Conservation (phyloP, 2,888 invertebrate species). For the Nymphalis urticae region DNA sequence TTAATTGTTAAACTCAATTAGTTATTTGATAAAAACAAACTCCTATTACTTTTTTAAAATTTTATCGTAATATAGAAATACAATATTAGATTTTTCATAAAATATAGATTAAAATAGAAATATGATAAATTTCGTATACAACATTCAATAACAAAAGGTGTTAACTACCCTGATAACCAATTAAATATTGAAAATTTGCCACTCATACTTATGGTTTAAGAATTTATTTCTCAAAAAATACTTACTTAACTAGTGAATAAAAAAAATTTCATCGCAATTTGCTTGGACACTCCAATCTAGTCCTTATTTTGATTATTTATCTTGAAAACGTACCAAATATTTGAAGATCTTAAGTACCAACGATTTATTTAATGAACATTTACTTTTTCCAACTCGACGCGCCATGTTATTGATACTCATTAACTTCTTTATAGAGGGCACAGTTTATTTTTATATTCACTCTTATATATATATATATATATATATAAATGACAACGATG, state of each 20-base stretch:
- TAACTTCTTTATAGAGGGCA: not conserved
- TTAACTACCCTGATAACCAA: too few species aligned
- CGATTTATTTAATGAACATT: conserved; percentile 21
- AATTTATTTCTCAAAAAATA: too few species aligned
- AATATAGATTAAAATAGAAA: too few species aligned
- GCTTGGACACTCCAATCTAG: not conserved
- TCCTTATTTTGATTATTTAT: conserved; percentile 18
- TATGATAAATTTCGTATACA: too few species aligned
- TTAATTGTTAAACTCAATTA: not conserved
- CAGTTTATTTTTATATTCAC: not conserved
- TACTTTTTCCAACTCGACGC: conserved; percentile 10
- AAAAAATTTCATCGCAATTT: not conserved
- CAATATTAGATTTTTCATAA: too few species aligned
- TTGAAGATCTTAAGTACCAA: conserved; percentile 9
- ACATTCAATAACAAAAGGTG: too few species aligned
- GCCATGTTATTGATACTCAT: conserved; percentile 8
- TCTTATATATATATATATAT: not conserved
- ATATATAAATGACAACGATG: not conserved
- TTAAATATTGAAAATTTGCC: not conserved
- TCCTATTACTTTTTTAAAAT: too few species aligned
- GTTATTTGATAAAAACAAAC: not conserved
- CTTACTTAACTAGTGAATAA: too few species aligned
- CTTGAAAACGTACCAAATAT: not conserved
- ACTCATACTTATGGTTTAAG: not conserved
- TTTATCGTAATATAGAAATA: too few species aligned